Conservation (phyloP, 2,888 invertebrate genomes). For the Netelia inedita region DNA sequence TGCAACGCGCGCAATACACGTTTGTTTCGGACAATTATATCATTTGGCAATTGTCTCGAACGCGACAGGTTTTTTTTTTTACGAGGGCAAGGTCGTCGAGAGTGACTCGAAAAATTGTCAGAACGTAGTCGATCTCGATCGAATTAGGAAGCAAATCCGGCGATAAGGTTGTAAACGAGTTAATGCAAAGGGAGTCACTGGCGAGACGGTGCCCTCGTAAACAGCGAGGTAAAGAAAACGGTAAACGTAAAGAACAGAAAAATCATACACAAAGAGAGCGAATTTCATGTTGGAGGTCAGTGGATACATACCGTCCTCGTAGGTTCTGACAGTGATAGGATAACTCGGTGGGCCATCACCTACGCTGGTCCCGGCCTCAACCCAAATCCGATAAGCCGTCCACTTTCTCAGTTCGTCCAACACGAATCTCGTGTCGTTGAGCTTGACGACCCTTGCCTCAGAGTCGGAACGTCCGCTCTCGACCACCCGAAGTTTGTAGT, state of each 20-base stretch:
- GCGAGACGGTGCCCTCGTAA: constrained; percentile 31
- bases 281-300: constrained; percentile 74
- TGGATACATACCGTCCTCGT: constrained; percentile 98
- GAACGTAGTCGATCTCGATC: neutral
- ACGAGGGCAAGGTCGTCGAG: constrained; percentile 1
- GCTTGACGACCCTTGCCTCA: constrained; percentile 92
- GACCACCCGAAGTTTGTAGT: constrained; percentile 97
- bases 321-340: constrained; percentile 96
- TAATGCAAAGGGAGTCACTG: neutral
- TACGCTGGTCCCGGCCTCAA: constrained; percentile 97
- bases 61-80: neutral
- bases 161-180: neutral
- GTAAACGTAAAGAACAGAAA: constrained; percentile 16
- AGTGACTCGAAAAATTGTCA: neutral
- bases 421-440: constrained; percentile 92
- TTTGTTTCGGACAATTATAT: constrained; percentile 6
- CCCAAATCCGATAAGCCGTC: constrained; percentile 99
- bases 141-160: neutral
- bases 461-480: constrained; percentile 94
- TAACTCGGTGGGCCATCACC: constrained; percentile 98
- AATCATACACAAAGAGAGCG: constrained; percentile 64
- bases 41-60: neutral
- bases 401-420: constrained; percentile 96
- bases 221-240: neutral
- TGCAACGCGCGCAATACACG: neutral